Evolutionary conservation across 2,888 invertebrate species (phyloP), one percentile per base, ranked within the genome.

Genomic region (Cinara cedri): DNA sequence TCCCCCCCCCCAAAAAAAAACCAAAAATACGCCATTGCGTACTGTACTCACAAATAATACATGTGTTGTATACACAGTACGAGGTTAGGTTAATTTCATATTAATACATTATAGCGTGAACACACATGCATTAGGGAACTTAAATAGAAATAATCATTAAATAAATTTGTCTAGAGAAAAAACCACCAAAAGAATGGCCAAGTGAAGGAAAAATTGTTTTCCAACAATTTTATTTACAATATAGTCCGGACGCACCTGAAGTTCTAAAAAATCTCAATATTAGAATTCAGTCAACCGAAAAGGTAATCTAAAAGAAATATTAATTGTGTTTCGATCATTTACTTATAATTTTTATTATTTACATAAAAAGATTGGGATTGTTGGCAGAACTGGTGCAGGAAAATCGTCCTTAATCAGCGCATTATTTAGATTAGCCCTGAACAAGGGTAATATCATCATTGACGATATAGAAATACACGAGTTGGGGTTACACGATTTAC

Each of bases 331-430:
- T n/a, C n/a, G n/a, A n/a, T n/a, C n/a, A n/a, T n/a, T n/a, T n/a
- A n/a, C n/a, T n/a, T n/a, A n/a, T n/a, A n/a, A n/a, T n/a, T n/a
- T n/a, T n/a, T n/a, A n/a, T n/a, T n/a, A n/a, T n/a, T n/a, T n/a
- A n/a, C n/a, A n/a, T n/a, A n/a, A n/a, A n/a, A n/a, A 93, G 91
- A 89, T 93, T 80, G 93, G 93, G 13, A 91, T 94, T 82, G 93
- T 93, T 6, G 94, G 94, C 1, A 88, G 94, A 76, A 95, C 95
- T 0, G 95, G 95, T 1, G 94, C 94, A 0, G 95, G 94, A 0
- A 93, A 93, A 85, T 92, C 92, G 0, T 93, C 93, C 0, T 86
- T 93, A 16, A 91, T 93, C 82, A 89, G 92, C 0, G 92, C 93
- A 0, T 86, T 95, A 78, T 95, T 95, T 86, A 91, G 96, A 81